Percentiles rank a stretch among this genome's conserved stretches.
Conservation (phyloP, 2,888 invertebrate genomes). For the Rhodophaea formosa region DNA sequence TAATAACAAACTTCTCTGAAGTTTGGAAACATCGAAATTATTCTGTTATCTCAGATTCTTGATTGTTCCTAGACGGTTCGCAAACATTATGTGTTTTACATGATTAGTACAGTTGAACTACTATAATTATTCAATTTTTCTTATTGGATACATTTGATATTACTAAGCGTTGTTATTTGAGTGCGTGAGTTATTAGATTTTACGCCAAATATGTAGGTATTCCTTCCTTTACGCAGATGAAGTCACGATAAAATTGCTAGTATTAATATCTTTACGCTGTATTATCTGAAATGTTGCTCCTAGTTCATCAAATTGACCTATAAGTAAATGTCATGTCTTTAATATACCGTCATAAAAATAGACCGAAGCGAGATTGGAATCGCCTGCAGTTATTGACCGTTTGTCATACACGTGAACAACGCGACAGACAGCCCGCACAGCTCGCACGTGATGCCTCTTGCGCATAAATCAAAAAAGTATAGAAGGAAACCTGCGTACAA, state of each 20-base stretch:
- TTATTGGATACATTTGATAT: too few relatives aligned
- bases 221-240: too few relatives aligned
- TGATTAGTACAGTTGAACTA: too few relatives aligned
- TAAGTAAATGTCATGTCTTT: background rate
- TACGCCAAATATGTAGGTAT: too few relatives aligned
- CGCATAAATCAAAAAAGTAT: background rate
- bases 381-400: background rate
- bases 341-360: background rate
- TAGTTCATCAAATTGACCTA: too few relatives aligned
- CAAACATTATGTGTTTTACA: background rate
- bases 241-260: too few relatives aligned
- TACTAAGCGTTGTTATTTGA: too few relatives aligned
- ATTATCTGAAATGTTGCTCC: too few relatives aligned
- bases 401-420: background rate
- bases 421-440: background rate
- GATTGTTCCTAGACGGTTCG: background rate
- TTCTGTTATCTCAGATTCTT: constrained; percentile 2
- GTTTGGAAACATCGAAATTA: constrained; percentile 7
- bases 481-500: too few relatives aligned
- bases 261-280: too few relatives aligned
- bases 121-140: too few relatives aligned
- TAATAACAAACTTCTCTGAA: background rate
- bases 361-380: background rate
- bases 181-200: too few relatives aligned
- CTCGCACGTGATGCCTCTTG: background rate